Evolutionary conservation across 2,113 vertebrate species (phyloP), one percentile per base, ranked within the genome.

Genomic region (Neodon shergylaensis): DNA sequence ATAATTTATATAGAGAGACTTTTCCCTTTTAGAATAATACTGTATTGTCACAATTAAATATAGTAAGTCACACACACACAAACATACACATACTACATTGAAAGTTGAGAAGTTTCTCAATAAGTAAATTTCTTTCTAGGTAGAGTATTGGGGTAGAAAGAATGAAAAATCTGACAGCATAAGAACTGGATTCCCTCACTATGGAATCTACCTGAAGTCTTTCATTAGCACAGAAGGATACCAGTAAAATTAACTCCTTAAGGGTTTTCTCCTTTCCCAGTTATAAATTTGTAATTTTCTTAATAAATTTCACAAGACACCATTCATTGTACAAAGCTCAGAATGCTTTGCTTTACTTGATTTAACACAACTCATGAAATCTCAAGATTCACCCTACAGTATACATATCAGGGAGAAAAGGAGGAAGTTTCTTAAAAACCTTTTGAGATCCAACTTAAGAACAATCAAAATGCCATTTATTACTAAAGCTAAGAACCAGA

Each of bases 11-110:
- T 73, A 79, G 28, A 47, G 2, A 82, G 26, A 7, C 13, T 21
- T 83, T 93, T 90, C 31, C 44, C 52, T 73, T 44, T 52, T 22
- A 89, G 21, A 5, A 82, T 6, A 90, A 52, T 22, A 7, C 39
- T 65, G 14, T 49, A 28, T 65, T 89, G 26, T 79, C 54, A 91
- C 74, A 81, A 61, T 68, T 42, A 94, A 97, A 96, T 97, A 92
- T 95, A 94, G 89, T 98, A 11, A 76, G 26, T 13, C 5, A 39
- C 24, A 47, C n/a, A 78, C 22, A 33, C 49, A n/a, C 3, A 74
- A 6, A 12, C 3, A 2, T 88, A 96, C 92, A 92, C 92, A 92
- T 87, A 81, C 96, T 96, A 85, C 85, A 97, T 89, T 98, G 97
- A 97, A 89, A 98, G 95, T 94, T 94, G 92, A 26, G 13, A 54